Evolutionary conservation across 2,113 vertebrate species (phyloP).

Genomic region (Chamaetylas fuelleborni): DNA sequence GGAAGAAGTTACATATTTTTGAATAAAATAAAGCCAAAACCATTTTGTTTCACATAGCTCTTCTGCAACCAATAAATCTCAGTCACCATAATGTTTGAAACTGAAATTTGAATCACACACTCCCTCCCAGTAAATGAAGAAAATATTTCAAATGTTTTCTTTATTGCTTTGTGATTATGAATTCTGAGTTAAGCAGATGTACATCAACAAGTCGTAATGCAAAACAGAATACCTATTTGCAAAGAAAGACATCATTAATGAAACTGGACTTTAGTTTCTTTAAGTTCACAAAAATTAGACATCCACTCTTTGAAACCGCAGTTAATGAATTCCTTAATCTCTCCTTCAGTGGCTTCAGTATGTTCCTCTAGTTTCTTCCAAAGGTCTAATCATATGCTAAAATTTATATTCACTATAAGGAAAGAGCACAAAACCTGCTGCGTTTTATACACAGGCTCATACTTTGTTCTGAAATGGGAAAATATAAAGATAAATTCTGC

Average conservation of each 20-base stretch:
- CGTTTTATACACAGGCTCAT: neutral
- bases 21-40: neutral
- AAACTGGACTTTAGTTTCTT: neutral
- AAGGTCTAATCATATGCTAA: neutral
- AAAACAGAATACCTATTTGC: neutral
- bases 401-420: neutral
- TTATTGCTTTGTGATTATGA: neutral
- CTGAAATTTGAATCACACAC: neutral
- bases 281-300: constrained; percentile 21
- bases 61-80: neutral
- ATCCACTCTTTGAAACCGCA: neutral
- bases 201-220: rapidly evolving
- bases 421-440: neutral
- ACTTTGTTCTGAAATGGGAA: neutral
- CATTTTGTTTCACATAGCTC: neutral
- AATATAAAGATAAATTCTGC: neutral
- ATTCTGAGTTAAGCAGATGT: neutral
- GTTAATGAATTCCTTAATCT: constrained; percentile 42
- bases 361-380: neutral
- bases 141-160: neutral
- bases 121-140: neutral
- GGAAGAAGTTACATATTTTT: neutral
- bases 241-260: neutral
- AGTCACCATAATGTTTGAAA: neutral
- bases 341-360: neutral